Conservation (phyloP, 2,888 invertebrate species). For the Nymphalis urticae region DNA sequence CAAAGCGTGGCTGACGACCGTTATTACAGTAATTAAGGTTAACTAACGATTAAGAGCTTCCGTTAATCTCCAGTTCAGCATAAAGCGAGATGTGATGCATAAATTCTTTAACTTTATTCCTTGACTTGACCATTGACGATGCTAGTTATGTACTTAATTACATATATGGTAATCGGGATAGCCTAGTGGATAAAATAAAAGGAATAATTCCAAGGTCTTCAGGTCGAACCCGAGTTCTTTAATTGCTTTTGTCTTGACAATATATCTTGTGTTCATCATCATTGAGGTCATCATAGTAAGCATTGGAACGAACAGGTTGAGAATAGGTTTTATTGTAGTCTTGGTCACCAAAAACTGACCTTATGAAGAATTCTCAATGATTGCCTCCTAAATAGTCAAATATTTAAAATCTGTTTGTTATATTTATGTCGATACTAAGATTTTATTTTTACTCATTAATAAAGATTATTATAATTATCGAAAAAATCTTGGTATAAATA, state of each 20-base stretch:
- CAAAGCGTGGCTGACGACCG: slow-evolving; percentile 32
- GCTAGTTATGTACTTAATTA: background rate
- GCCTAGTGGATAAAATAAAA: no score
- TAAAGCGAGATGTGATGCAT: slow-evolving; percentile 56
- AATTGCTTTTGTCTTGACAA: no score
- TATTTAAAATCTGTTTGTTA: background rate
- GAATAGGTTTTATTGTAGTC: no score
- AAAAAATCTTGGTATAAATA: slow-evolving; percentile 16
- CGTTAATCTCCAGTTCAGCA: slow-evolving; percentile 66
- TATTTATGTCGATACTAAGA: no score
- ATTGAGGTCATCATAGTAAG: no score
- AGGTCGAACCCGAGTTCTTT: no score
- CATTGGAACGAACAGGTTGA: no score
- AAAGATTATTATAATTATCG: slow-evolving; percentile 20
- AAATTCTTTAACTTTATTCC: slow-evolving; percentile 18
- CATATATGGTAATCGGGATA: background rate
- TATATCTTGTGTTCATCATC: no score
- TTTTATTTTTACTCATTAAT: background rate
- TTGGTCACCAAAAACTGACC: no score
- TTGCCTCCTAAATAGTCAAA: background rate
- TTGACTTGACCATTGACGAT: slow-evolving; percentile 2
- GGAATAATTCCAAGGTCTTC: no score
- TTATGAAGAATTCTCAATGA: no score
- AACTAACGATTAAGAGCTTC: slow-evolving; percentile 69
- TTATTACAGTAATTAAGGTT: slow-evolving; percentile 79